These are phyloP conservation scores for Prosapia bicincta DNA, from an alignment of 2,888 invertebrate genomes.

Conservation along the genomic window DNA sequence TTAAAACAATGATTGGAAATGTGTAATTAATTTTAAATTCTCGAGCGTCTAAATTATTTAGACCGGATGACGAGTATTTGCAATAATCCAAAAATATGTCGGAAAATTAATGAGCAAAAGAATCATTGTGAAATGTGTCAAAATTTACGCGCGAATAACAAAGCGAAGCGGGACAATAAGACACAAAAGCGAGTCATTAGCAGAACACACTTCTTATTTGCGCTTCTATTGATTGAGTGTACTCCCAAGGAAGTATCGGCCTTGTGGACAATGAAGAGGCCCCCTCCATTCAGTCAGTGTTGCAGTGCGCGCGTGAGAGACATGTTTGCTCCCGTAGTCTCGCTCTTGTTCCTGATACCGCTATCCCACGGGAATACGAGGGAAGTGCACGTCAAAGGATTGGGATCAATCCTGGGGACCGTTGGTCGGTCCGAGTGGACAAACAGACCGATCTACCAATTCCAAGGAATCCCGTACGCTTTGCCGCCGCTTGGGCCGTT, in stretches of 20 bases:
- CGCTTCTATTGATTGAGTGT: not conserved
- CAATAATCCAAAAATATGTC: too few species aligned
- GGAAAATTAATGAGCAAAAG: too few species aligned
- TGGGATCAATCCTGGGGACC: slow-evolving; percentile 29
- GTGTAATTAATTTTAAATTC: too few species aligned
- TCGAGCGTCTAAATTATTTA: too few species aligned
- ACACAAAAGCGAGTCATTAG: not conserved
- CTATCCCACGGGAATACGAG: not conserved
- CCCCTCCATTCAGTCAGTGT: not conserved
- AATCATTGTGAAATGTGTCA: not conserved
- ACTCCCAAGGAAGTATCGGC: not conserved
- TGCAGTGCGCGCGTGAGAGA: not conserved
- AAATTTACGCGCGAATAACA: not conserved
- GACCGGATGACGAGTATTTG: too few species aligned
- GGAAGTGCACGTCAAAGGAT: not conserved
- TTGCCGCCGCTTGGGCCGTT: slow-evolving; percentile 38
- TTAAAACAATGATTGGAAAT: too few species aligned
- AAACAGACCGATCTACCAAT: slow-evolving; percentile 38
- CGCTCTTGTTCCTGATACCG: not conserved
- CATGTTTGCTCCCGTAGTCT: not conserved
- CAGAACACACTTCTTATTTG: not conserved
- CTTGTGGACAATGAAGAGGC: not conserved
- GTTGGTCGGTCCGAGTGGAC: slow-evolving; percentile 35
- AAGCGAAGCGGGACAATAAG: not conserved
- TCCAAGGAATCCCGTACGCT: slow-evolving; percentile 41